phyloP scores from a whole-genome alignment of 2,113 vertebrate genomes.

The Protobothrops flavoviridis region DNA sequence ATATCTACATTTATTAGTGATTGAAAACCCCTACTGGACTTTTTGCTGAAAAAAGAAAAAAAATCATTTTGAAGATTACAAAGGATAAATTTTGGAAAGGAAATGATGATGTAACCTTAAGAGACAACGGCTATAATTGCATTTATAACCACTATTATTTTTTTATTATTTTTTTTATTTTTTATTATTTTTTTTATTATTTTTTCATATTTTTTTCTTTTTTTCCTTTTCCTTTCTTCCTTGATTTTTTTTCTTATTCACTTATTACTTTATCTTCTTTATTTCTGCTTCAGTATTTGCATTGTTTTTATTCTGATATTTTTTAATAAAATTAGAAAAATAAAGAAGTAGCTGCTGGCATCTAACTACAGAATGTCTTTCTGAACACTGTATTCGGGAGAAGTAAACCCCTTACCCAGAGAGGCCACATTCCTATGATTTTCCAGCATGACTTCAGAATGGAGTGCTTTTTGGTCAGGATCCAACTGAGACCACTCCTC shows the following conservation, averaged over 20 bases:
- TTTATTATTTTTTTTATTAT: not conserved
- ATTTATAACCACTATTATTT: no score
- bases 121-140: no score
- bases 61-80: no score
- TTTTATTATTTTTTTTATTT: no score
- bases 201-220: not conserved
- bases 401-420: not conserved
- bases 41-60: no score
- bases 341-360: not conserved
- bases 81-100: no score
- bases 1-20: not conserved
- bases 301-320: not conserved
- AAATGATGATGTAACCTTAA: no score
- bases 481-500: not conserved
- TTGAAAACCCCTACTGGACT: no score
- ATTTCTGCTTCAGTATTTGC: not conserved
- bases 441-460: not conserved
- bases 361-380: not conserved
- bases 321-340: not conserved
- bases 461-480: not conserved
- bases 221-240: not conserved
- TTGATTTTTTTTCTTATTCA: not conserved
- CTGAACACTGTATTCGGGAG: not conserved
- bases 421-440: not conserved
- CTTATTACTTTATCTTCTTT: not conserved